A percentile compares a stretch with the other conserved stretches of the same genome.
These are phyloP conservation scores for Drosophila colorata DNA, from an alignment of 2,888 invertebrate species.

Conservation along the genomic window DNA sequence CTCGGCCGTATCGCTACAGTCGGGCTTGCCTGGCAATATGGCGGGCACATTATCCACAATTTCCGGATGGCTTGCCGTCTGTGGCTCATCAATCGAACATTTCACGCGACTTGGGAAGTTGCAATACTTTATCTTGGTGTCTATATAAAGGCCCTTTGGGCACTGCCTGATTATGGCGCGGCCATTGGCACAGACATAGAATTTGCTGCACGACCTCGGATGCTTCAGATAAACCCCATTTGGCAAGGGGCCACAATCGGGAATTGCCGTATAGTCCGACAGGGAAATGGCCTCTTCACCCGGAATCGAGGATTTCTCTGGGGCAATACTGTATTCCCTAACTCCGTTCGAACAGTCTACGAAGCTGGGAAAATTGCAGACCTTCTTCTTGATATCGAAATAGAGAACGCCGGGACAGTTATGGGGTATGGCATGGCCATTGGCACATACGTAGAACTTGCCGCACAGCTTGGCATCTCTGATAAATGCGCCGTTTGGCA, in stretches of 20 bases:
- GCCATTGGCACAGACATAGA: conserved; percentile 48
- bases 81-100: conserved; percentile 14
- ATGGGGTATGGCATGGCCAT: conserved; percentile 47
- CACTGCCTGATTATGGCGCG: conserved; percentile 35
- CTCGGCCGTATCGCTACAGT: conserved; percentile 37
- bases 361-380: conserved; percentile 59
- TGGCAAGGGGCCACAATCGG: conserved; percentile 34
- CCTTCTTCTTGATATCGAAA: conserved; percentile 50
- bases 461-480: conserved; percentile 43
- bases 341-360: conserved; percentile 53
- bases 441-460: conserved; percentile 61
- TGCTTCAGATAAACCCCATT: conserved; percentile 42
- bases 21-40: background rate
- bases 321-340: background rate
- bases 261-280: background rate
- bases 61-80: background rate
- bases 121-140: conserved; percentile 32
- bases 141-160: conserved; percentile 44
- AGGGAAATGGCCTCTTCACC: background rate
- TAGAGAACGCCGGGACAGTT: conserved; percentile 49
- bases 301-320: background rate
- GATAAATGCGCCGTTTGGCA: conserved; percentile 50
- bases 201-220: conserved; percentile 41
- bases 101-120: conserved; percentile 38
- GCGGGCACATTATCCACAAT: background rate